Evolutionary conservation across 2,888 invertebrate genomes (phyloP).

Genomic region (Thecophora atra): DNA sequence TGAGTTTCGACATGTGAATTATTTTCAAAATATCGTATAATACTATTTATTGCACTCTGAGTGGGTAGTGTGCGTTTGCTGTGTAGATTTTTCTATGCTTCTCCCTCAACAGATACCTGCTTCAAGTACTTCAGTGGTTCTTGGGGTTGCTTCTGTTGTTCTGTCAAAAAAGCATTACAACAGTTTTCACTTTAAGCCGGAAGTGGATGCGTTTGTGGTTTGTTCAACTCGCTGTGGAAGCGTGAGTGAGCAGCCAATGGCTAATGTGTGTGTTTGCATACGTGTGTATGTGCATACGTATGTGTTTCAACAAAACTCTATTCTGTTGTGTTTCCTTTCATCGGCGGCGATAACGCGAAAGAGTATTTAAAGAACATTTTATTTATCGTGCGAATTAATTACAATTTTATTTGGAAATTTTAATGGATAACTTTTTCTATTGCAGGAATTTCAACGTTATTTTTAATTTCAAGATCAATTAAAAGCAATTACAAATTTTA

Average conservation of each 20-base stretch:
- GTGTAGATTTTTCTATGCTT: neutral
- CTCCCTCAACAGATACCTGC: neutral
- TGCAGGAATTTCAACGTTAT: too few relatives aligned
- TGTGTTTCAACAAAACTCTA: neutral
- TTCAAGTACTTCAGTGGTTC: neutral
- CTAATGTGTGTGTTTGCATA: neutral
- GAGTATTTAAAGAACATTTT: too few relatives aligned
- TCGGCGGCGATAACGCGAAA: too few relatives aligned
- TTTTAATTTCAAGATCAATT: too few relatives aligned
- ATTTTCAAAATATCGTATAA: slow-evolving; percentile 15
- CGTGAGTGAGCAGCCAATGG: neutral
- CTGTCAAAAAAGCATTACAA: slow-evolving; percentile 9
- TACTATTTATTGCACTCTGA: slow-evolving; percentile 8
- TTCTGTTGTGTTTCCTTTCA: neutral
- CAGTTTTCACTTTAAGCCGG: slow-evolving; percentile 25
- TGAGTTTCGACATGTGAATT: slow-evolving; percentile 18
- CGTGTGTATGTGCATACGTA: neutral
- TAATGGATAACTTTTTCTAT: too few relatives aligned
- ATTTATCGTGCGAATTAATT: too few relatives aligned
- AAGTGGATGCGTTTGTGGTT: neutral
- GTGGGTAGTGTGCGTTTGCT: neutral
- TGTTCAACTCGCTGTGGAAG: neutral
- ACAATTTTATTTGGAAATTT: too few relatives aligned
- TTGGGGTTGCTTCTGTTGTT: neutral
- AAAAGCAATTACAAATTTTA: too few relatives aligned